A percentile compares a stretch with the other conserved stretches of the same genome.
Conservation (phyloP, 2,113 vertebrate genomes). For the Sebastes schlegelii region DNA sequence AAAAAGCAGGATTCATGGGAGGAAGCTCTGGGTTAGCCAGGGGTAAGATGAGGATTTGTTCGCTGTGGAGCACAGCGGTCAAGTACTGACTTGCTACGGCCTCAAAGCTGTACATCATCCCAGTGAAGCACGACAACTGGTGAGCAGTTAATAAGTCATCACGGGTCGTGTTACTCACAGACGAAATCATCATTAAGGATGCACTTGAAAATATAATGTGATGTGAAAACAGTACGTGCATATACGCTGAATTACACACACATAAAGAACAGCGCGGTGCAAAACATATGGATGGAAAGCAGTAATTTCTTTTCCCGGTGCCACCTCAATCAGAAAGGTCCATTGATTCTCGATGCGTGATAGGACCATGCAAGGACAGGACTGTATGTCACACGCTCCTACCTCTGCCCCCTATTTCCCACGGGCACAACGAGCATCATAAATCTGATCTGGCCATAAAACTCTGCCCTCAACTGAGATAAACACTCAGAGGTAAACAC, state of each 20-base stretch:
- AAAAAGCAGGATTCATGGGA: constrained; percentile 52
- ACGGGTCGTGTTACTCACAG: background rate
- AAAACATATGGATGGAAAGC: constrained; percentile 28
- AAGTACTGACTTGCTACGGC: constrained; percentile 24
- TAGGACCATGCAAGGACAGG: constrained; percentile 26
- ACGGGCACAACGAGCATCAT: constrained; percentile 34
- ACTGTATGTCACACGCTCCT: constrained; percentile 51
- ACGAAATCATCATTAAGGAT: background rate
- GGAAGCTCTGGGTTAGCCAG: constrained; percentile 25
- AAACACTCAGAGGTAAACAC: constrained; percentile 32
- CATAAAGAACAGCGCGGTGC: background rate
- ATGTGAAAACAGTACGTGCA: background rate
- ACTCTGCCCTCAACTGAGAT: constrained; percentile 13
- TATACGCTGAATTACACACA: background rate
- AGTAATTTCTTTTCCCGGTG: background rate
- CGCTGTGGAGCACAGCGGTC: constrained; percentile 21
- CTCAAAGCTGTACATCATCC: constrained; percentile 36
- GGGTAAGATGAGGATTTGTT: constrained; percentile 39
- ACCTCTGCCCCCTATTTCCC: constrained; percentile 52
- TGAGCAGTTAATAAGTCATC: constrained; percentile 9
- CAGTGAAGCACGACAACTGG: constrained; percentile 12
- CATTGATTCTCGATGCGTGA: constrained; percentile 35
- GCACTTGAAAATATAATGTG: background rate
- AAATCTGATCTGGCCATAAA: constrained; percentile 64
- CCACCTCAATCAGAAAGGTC: constrained; percentile 31